A percentile compares a stretch with the other conserved stretches of the same genome.
phyloP scores from a whole-genome alignment of 2,797 vertebrate genomes.

The Erithacus rubecula region DNA sequence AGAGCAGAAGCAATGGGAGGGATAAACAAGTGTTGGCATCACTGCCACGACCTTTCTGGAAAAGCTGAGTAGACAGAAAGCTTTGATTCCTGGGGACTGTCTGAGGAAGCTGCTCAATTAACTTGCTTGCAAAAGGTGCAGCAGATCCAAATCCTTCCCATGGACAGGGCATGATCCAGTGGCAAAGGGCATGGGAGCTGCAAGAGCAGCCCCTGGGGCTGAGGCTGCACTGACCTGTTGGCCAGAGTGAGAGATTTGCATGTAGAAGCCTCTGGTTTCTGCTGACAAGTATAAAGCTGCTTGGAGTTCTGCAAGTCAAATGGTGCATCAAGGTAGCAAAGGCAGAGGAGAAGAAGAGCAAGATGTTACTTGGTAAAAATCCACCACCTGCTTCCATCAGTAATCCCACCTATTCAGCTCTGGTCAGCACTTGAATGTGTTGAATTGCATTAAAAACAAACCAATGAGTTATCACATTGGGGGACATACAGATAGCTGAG shows the following conservation, averaged over 20 bases:
- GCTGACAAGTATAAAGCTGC: background rate
- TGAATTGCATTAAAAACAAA: background rate
- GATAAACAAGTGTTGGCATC: background rate
- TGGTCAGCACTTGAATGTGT: background rate
- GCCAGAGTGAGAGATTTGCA: background rate
- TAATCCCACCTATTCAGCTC: background rate
- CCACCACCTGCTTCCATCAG: background rate
- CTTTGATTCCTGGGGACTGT: background rate
- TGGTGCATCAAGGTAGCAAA: background rate
- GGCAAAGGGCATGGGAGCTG: background rate
- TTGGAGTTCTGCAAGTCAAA: background rate
- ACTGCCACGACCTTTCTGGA: background rate
- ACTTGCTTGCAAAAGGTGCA: background rate
- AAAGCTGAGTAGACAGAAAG: background rate
- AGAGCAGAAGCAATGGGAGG: background rate
- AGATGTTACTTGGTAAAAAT: background rate
- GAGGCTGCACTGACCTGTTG: background rate
- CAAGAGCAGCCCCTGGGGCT: background rate
- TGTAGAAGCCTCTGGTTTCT: background rate
- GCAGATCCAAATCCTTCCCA: background rate
- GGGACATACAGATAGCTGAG: accelerated
- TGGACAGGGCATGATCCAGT: accelerated
- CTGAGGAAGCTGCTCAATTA: background rate
- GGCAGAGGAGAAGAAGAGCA: background rate
- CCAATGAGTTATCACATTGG: background rate